Evolutionary conservation across 1,140 invertebrate species (phyloP), one percentile per base, ranked within the genome.

Genomic region (Lerema accius): DNA sequence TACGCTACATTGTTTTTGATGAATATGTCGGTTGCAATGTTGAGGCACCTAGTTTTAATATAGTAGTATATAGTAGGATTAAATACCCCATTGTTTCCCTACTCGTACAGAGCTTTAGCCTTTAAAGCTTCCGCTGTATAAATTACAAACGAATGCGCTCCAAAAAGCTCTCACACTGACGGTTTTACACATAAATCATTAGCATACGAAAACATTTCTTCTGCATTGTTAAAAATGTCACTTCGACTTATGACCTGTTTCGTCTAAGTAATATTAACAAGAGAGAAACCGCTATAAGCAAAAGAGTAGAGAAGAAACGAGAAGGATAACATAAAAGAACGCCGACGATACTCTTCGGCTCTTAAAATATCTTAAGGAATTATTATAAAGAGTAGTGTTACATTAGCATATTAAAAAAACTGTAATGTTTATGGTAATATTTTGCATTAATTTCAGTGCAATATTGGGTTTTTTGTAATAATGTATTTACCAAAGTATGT

Each of bases 141-240:
- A 80, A 83, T 78, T 80, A 78, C 68, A 71, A 73, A 61, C 59
- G 50, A 67, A 59, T 61, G 61, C 65, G 75, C 64, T 80, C 80
- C 67, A 80, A 84, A 84, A 87, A 79, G 66, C 65, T 65, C 71
- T 71, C 67, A 66, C 73, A 70, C 74, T 78, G 72, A 86, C 76
- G 69, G 65, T 78, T 85, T 86, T 80, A 83, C 77, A 84, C 85
- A 88, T 90, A 90, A 88, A 88, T 90, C 85, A 90, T 90, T 87
- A 87, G 69, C 78, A 88, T 84, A 88, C 84, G 83, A 90, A 90
- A 90, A 90, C 87, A 90, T 90, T 90, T 86, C 82, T 76, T 82
- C 68, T 69, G 78, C 69, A 86, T 88, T 90, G 85, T 90, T 90
- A 78, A 87, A 87, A 90, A 86, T 86, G 85, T 90, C 87, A 87